Evolutionary conservation across 2,888 invertebrate genomes (phyloP).

Genomic region (Campopleginae sp.): DNA sequence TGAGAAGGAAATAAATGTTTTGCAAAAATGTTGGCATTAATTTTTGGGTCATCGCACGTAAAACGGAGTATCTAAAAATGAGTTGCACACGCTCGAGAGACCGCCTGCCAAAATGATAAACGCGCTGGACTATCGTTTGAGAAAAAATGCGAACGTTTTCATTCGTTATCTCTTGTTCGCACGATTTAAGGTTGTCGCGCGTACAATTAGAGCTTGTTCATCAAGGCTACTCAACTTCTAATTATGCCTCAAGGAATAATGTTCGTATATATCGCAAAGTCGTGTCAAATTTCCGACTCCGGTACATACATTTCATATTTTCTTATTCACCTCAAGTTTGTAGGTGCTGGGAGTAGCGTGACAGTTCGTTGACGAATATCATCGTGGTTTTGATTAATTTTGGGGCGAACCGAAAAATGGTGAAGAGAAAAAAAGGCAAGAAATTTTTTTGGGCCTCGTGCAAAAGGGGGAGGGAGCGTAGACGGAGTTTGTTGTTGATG

Average conservation of each 20-base stretch:
- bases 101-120: not conserved
- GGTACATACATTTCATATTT: not conserved
- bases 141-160: not conserved
- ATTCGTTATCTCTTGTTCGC: conserved; percentile 19
- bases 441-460: not conserved
- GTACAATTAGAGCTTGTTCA: conserved; percentile 58
- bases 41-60: not conserved
- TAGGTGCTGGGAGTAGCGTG: not conserved
- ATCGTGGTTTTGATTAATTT: not conserved
- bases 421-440: not conserved
- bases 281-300: conserved; percentile 9
- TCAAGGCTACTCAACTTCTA: conserved; percentile 58
- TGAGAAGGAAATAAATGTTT: not conserved
- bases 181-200: conserved; percentile 36
- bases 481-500: too few species aligned
- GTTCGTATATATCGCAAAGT: not conserved
- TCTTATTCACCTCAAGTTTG: not conserved
- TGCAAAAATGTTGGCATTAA: not conserved
- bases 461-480: not conserved
- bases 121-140: not conserved
- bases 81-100: not conserved
- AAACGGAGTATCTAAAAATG: not conserved
- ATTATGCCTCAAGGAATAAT: conserved; percentile 40
- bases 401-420: not conserved
- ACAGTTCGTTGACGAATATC: not conserved